phyloP scores from a whole-genome alignment of 2,888 invertebrate genomes.

The Eulithis prunata region DNA sequence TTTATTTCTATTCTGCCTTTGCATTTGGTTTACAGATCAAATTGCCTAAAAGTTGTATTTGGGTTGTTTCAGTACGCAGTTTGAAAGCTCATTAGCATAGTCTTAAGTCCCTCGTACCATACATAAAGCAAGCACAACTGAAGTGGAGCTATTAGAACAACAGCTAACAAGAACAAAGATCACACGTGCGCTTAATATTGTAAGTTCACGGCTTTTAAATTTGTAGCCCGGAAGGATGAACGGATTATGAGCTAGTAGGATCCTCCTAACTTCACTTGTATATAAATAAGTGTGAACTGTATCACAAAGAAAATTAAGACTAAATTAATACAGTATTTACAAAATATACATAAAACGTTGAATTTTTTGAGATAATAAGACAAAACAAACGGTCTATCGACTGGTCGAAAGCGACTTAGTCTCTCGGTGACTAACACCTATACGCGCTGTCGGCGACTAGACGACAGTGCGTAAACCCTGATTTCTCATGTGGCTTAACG shows the following conservation, averaged over 20 bases:
- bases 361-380: too few relatives aligned
- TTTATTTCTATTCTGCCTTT: neutral
- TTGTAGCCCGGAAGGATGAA: conserved; percentile 26
- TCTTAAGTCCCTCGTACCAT: conserved; percentile 18
- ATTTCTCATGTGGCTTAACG: too few relatives aligned
- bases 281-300: too few relatives aligned
- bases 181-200: conserved; percentile 44
- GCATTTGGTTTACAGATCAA: conserved; percentile 1
- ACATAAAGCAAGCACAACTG: conserved; percentile 22
- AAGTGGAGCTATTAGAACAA: conserved; percentile 32
- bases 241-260: conserved; percentile 6
- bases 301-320: too few relatives aligned
- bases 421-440: too few relatives aligned
- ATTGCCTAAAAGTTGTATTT: conserved; percentile 1
- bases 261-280: too few relatives aligned
- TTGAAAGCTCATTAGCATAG: conserved; percentile 10
- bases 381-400: too few relatives aligned
- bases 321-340: too few relatives aligned
- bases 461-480: too few relatives aligned
- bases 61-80: neutral
- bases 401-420: too few relatives aligned
- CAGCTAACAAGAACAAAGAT: conserved; percentile 40
- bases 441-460: too few relatives aligned
- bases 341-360: too few relatives aligned
- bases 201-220: conserved; percentile 43